Evolutionary conservation across 2,113 vertebrate genomes (phyloP).

Genomic region (Apus apus): DNA sequence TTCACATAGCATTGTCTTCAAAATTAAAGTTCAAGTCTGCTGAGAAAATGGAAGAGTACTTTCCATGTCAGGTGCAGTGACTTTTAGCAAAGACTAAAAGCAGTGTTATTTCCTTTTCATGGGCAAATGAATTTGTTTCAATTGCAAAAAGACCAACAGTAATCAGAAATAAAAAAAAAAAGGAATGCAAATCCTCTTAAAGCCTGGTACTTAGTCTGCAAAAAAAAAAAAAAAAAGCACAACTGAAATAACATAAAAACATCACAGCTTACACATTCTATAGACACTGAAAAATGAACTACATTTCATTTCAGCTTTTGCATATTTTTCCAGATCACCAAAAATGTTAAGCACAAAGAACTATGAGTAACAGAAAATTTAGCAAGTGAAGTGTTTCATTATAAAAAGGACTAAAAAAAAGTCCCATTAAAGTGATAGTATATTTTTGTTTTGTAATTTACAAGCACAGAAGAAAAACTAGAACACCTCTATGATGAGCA

Average conservation of each 20-base stretch:
- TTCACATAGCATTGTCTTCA: background rate
- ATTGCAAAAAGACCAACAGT: background rate
- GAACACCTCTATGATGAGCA: background rate
- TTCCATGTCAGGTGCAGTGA: background rate
- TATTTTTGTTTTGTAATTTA: background rate
- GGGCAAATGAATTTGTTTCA: background rate
- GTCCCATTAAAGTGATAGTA: background rate
- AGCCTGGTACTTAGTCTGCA: background rate
- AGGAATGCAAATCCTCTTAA: background rate
- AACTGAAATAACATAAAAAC: background rate
- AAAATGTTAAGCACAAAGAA: background rate
- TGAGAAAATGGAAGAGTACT: background rate
- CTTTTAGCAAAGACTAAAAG: background rate
- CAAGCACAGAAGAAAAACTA: background rate
- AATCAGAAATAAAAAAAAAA: background rate
- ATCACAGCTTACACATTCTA: background rate
- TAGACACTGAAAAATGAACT: background rate
- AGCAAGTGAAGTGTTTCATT: background rate
- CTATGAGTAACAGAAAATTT: background rate
- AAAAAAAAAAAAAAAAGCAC: background rate
- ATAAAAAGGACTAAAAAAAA: background rate
- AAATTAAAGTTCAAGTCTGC: conserved; percentile 3
- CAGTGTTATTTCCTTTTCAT: background rate
- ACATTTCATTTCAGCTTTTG: background rate
- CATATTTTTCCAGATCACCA: background rate